These are phyloP conservation scores for Sylvietta virens DNA, from an alignment of 2,113 vertebrate species.

Conservation along the genomic window DNA sequence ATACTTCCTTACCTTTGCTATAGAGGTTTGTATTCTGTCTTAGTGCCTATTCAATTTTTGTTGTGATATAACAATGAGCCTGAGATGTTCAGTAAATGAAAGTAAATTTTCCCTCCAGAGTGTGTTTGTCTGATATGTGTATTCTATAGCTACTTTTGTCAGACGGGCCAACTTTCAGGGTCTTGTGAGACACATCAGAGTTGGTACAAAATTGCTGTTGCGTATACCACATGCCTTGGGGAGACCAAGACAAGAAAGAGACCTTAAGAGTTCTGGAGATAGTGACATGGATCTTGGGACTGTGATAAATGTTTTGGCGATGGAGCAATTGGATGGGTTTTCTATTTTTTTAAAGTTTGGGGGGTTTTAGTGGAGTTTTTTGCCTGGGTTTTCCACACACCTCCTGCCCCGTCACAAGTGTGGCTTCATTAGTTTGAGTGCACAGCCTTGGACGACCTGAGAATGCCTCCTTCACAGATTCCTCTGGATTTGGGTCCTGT, in stretches of 20 bases:
- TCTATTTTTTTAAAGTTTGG: neutral
- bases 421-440: neutral
- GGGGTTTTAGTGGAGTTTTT: neutral
- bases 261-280: neutral
- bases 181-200: neutral
- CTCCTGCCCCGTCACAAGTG: fast-evolving
- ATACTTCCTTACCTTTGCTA: conserved; percentile 92
- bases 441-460: neutral
- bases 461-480: neutral
- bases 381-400: neutral
- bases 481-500: neutral
- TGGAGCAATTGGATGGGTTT: neutral
- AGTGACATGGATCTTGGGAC: neutral
- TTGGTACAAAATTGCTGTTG: neutral
- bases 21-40: conserved; percentile 83
- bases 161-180: neutral
- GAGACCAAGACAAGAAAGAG: neutral
- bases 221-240: neutral
- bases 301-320: neutral
- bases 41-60: neutral
- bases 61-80: neutral
- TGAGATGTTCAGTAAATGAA: neutral
- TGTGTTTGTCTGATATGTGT: neutral
- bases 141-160: neutral
- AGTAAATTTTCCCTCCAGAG: neutral